A percentile compares a stretch with the other conserved stretches of the same genome.
These are phyloP conservation scores for Stegophylla sp. DNA, from an alignment of 2,888 invertebrate species.

Conservation along the genomic window DNA sequence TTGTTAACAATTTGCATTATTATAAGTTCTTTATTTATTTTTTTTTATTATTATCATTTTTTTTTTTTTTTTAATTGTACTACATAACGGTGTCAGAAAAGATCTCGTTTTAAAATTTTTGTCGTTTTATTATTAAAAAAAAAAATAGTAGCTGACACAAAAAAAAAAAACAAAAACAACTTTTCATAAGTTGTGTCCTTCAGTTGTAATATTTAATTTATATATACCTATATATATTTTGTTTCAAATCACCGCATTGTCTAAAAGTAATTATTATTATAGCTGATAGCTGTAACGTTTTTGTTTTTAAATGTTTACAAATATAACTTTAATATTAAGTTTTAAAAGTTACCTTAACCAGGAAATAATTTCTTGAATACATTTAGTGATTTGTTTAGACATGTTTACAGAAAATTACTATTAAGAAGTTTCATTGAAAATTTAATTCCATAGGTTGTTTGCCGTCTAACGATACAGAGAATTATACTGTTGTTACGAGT, in stretches of 20 bases:
- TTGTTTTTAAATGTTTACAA: too few species aligned
- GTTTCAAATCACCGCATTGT: too few species aligned
- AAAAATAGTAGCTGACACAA: not conserved
- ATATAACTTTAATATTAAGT: too few species aligned
- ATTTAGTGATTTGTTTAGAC: not conserved
- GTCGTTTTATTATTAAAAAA: not conserved
- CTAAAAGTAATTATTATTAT: too few species aligned
- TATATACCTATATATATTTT: too few species aligned
- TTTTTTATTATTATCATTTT: slow-evolving; percentile 11
- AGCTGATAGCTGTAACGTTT: too few species aligned
- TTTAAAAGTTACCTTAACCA: not conserved
- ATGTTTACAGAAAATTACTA: not conserved
- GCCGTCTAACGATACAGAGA: not conserved
- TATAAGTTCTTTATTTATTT: not conserved
- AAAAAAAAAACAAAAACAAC: not conserved
- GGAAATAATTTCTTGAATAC: not conserved
- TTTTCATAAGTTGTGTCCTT: too few species aligned
- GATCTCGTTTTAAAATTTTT: not conserved
- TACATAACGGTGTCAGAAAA: not conserved
- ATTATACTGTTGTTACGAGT: slow-evolving; percentile 23
- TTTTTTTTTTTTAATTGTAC: slow-evolving; percentile 11
- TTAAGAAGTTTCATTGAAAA: not conserved
- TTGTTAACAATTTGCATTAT: not conserved
- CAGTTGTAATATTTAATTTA: too few species aligned
- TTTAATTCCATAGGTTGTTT: not conserved